Base-by-base conservation (phyloP, 2,797 vertebrate genomes). In the Sebastolobus alascanus region DNA sequence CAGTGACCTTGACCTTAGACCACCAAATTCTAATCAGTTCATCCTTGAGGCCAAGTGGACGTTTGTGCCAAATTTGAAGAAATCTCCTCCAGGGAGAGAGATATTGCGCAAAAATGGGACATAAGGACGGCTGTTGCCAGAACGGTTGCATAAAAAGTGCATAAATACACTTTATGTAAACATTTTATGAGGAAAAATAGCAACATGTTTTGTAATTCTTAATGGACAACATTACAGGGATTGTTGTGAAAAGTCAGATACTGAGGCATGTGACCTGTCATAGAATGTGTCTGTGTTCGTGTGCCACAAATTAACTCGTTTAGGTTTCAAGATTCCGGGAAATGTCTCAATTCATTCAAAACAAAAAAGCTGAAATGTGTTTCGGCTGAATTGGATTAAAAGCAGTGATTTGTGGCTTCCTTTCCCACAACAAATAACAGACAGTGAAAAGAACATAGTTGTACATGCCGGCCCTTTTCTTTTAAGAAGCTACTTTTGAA, bases 51-150 rank as follows among this genome's bases (percentile, higher is more conserved):
- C 46, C 46, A 50, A 50, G 46, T 50, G 46, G 46, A 0, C 7
- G 18, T 50, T 50, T 50, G 46, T 0, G 7, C 0, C 46, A 20
- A 0, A 20, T 18, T 50, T 20, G 0, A 20, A 50, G 46, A 50
- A 50, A 8, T 20, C 46, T 50, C 46, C 18, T 50, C 46, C 7
- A 20, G 18, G 25, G 25, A 25, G 25, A 0, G 46, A 50, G 7
- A 50, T 50, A 20, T 50, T 16, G 43, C 7, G 0, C 43, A 7
- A 50, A 0, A 50, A 20, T 50, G 43, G 43, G 43, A 50, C 16
- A 50, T 16, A 50, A 16, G 18, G 43, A 1, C 3, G 43, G 43
- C 43, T 50, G 43, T 50, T 50, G 7, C 43, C 18, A 16, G 7
- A 20, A 50, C 43, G 18, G 18, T 18, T 50, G 43, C 43, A 50